phyloP scores from a whole-genome alignment of 2,797 vertebrate genomes.

The Scomberomorus guttatus region DNA sequence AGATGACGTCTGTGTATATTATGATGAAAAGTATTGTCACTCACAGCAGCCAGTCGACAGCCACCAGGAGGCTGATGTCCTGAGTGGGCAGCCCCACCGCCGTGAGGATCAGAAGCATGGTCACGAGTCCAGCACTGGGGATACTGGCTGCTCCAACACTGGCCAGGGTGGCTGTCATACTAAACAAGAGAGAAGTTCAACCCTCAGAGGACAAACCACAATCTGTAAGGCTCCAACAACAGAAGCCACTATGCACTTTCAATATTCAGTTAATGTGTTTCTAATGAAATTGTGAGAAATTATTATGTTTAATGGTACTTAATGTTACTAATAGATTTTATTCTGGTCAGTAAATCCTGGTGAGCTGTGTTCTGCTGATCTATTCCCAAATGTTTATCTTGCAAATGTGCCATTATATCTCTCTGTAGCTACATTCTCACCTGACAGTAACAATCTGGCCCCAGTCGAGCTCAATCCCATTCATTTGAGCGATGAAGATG shows the following conservation, averaged over 20 bases:
- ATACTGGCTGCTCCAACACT: constrained; percentile 98
- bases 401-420: background rate
- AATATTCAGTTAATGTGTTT: background rate
- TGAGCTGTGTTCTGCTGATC: background rate
- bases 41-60: constrained; percentile 99
- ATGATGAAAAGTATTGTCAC: constrained; percentile 68
- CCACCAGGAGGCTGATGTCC: constrained; percentile 98
- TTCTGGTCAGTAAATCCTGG: background rate
- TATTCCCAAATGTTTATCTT: background rate
- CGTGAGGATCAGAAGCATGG: constrained; percentile 98
- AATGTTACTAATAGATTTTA: background rate
- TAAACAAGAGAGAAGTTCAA: constrained; percentile 75
- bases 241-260: background rate
- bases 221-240: background rate
- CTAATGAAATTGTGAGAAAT: background rate
- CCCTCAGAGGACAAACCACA: constrained; percentile 28
- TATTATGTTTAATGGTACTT: background rate
- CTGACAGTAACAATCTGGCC: constrained; percentile 98
- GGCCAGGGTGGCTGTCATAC: constrained; percentile 96
- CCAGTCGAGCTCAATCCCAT: constrained; percentile 92
- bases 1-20: no score
- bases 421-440: constrained; percentile 74
- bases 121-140: constrained; percentile 97
- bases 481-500: constrained; percentile 99
- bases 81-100: constrained; percentile 97